Evolutionary conservation across 2,113 vertebrate species (phyloP).

Genomic region (Cebidichthys violaceus): DNA sequence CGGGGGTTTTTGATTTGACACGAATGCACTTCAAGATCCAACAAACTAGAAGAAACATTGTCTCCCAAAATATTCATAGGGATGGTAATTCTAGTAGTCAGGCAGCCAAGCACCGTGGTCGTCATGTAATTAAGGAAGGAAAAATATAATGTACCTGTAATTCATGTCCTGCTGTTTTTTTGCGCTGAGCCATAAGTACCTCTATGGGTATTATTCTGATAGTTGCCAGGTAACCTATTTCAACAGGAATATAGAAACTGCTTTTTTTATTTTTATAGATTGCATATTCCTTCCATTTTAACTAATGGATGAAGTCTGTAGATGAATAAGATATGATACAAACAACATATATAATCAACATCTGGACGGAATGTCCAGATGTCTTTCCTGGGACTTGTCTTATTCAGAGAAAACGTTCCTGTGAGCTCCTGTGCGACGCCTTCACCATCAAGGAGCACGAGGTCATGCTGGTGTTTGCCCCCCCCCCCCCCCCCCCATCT

Average conservation of each 20-base stretch:
- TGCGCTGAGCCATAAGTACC: not conserved
- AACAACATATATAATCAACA: not conserved
- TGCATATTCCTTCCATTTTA: too few relatives aligned
- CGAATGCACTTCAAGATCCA: not conserved
- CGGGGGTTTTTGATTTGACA: too few relatives aligned
- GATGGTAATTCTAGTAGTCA: not conserved
- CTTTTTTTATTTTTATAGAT: too few relatives aligned
- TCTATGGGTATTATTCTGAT: not conserved
- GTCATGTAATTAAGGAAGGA: too few relatives aligned
- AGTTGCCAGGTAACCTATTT: not conserved
- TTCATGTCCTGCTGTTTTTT: not conserved
- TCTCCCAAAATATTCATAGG: too few relatives aligned
- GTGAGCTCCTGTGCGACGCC: not conserved
- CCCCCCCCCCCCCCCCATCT: too few relatives aligned
- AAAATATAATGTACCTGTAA: too few relatives aligned
- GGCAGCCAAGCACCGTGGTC: too few relatives aligned
- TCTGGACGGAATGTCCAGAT: not conserved
- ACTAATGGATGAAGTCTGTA: too few relatives aligned
- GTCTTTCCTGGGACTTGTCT: not conserved
- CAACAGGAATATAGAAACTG: too few relatives aligned
- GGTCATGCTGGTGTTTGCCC: not conserved
- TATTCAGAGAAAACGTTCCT: not conserved
- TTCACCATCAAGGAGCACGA: constrained; percentile 11
- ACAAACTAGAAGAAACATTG: not conserved
- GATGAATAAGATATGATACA: too few relatives aligned